Evolutionary conservation across 2,888 invertebrate species (phyloP), one percentile per base, ranked within the genome.

Genomic region (Latheticus oryzae): DNA sequence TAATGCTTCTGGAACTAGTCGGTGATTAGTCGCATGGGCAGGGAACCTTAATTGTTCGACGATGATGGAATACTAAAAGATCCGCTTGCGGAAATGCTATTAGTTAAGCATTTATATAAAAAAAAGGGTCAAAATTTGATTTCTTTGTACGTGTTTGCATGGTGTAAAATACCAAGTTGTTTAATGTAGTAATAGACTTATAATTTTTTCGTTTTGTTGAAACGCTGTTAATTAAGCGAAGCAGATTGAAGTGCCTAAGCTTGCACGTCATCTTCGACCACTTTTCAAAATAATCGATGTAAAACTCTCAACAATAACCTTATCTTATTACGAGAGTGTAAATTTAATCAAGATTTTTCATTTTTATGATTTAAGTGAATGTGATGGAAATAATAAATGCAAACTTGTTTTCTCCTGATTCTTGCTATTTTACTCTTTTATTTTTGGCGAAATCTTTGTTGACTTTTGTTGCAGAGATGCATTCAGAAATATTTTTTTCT

Each of bases 141-240:
- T n/a, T n/a, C n/a, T n/a, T n/a, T n/a, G n/a, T n/a, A n/a, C n/a
- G n/a, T n/a, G n/a, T n/a, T n/a, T n/a, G n/a, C n/a, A 8, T 9
- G 17, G 35, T 35, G 35, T 17, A 17, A 35, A 17, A 17, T 16
- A 7, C 15, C 42, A 24, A 15, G 42, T 12, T 47, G 47, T 47
- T 47, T 47, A 32, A 47, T 32, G 13, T 47, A 33, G 47, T 50
- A 50, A 50, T 50, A 28, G 37, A 37, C 17, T 48, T 21, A 11
- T n/a, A 15, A 35, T 24, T 50, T 50, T 50, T 50, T 26, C 50
- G 26, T 12, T 24, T 35, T 26, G 15, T 28, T 38, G 50, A 37
- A 38, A 38, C 28, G 50, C 19, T 17, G 48, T 38, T 51, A 51
- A 51, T 51, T 38, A 51, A 51, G 38, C 50, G 21, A 38, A 23